Base-by-base conservation (phyloP, 1,140 invertebrate species). In the Conus betulinus region DNA sequence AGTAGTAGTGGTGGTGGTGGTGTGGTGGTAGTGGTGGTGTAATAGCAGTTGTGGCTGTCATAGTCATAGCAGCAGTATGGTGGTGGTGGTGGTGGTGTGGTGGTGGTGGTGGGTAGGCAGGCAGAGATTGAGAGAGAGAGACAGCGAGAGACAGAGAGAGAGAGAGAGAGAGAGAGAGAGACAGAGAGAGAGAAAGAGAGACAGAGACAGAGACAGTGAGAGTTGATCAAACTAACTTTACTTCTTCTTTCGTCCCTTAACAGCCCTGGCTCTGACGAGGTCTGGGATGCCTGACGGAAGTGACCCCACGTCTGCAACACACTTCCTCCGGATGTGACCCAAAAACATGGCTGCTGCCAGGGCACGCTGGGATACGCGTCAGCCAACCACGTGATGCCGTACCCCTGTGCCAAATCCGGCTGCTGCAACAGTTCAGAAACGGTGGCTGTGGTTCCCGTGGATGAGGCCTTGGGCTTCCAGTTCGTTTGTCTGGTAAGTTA, bases 381-480 rank as follows among this genome's bases (percentile, higher is more conserved):
- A 23, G 90, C 89, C 71, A 88, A 91, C 39, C 57, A 88, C 23
- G 87, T 79, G 20, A 87, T 91, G 86, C 89, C 92, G 15, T 91
- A 91, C 83, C 91, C 91, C 1, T 93, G 92, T 78, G 89, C 90
- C 15, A 86, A 88, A 15, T 90, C 91, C 87, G 88, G 78, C 17
- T 93, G 92, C 79, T 93, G 92, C 85, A 92, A 93, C 86, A 57
- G 52, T 13, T 89, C 85, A n/a, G 92, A 93, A 82, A 92, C 90
- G 67, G 91, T 92, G 78, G 92, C 92, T 23, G 90, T 92, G 20
- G 55, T 92, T 27, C 89, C 89, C 57, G 89, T 92, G 5, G 92
- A 93, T 79, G 85, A 87, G 52, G 92, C 92, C 25, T 63, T 92
- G 60, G 92, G 92, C 52, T 93, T 93, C 89, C 88, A 90, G 20